Conservation (phyloP, 1,140 invertebrate genomes). For the Periplaneta americana region DNA sequence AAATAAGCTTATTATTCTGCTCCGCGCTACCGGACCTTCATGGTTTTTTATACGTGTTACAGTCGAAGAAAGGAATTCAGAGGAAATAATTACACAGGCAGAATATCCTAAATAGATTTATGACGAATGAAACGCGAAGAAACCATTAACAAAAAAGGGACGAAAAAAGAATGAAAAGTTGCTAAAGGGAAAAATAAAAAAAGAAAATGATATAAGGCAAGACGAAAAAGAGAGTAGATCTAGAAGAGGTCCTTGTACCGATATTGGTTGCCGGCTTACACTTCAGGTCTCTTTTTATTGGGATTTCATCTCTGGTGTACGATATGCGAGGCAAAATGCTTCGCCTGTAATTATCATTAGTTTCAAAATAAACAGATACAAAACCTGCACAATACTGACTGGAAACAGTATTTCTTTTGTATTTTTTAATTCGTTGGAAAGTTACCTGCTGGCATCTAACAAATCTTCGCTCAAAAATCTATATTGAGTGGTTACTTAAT, state of each 20-base stretch:
- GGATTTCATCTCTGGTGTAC: not conserved
- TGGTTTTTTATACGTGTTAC: conserved; percentile 1
- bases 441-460: too few species aligned
- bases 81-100: conserved; percentile 15
- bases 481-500: too few species aligned
- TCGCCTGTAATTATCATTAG: not conserved
- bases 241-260: not conserved
- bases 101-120: conserved; percentile 12
- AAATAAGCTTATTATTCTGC: conserved; percentile 8
- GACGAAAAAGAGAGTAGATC: not conserved
- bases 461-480: too few species aligned
- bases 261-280: not conserved
- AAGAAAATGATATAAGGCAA: not conserved
- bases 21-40: not conserved
- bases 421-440: too few species aligned
- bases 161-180: not conserved
- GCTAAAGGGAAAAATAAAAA: not conserved
- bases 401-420: too few species aligned
- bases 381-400: too few species aligned
- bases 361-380: not conserved
- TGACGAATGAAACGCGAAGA: conserved; percentile 7
- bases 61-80: conserved; percentile 8
- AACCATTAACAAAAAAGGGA: conserved; percentile 12
- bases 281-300: not conserved
- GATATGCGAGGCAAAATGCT: not conserved